phyloP scores from a whole-genome alignment of 2,888 invertebrate genomes.

The Trichogramma evanescens region DNA sequence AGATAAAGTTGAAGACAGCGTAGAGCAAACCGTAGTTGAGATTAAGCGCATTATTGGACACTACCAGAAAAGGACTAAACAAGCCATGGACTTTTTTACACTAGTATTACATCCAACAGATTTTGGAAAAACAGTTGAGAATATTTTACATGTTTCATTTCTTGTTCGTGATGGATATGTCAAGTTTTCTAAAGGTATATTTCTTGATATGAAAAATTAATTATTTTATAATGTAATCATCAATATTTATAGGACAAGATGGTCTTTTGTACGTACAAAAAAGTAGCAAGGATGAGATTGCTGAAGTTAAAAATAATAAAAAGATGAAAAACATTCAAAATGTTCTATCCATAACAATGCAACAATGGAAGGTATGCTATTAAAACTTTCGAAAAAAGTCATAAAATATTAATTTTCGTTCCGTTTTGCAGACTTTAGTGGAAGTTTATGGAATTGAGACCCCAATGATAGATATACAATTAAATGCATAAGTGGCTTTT shows the following conservation, averaged over 20 bases:
- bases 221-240: not conserved
- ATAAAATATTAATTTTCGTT: conserved; percentile 22
- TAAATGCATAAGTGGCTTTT: too few relatives aligned
- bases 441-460: conserved; percentile 27
- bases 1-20: conserved; percentile 53
- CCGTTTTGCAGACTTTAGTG: conserved; percentile 31
- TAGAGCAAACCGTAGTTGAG: conserved; percentile 53
- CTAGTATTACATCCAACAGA: conserved; percentile 55
- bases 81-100: conserved; percentile 55
- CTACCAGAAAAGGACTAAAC: conserved; percentile 43
- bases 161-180: conserved; percentile 55
- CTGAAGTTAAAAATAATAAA: conserved; percentile 25
- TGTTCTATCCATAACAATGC: conserved; percentile 52
- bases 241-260: conserved; percentile 25
- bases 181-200: conserved; percentile 49
- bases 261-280: conserved; percentile 34
- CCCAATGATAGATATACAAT: conserved; percentile 36
- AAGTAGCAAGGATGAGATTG: conserved; percentile 32
- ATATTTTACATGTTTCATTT: conserved; percentile 61
- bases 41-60: conserved; percentile 49
- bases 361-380: conserved; percentile 53
- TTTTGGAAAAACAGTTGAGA: conserved; percentile 58
- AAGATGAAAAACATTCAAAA: conserved; percentile 51
- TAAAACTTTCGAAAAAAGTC: conserved; percentile 39
- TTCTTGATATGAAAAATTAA: too few relatives aligned